Percentiles rank a stretch among this genome's conserved stretches.
These are phyloP conservation scores for Sphyrna mokarran DNA, from an alignment of 2,113 vertebrate genomes.

Conservation along the genomic window DNA sequence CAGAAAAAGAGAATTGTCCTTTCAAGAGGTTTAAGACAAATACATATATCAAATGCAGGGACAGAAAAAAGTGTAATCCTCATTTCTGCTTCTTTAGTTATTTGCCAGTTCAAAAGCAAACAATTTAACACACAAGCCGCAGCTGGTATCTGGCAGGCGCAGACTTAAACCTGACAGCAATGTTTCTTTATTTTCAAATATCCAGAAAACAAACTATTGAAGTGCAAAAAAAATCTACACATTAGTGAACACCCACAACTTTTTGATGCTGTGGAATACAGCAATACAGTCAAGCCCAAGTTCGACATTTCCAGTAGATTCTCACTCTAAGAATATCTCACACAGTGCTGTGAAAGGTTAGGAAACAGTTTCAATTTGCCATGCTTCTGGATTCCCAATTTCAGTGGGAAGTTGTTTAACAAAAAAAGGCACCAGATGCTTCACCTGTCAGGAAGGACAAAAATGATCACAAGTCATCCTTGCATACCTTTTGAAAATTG, in stretches of 20 bases:
- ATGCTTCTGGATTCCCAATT: not conserved
- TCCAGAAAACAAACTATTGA: not conserved
- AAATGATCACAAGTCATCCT: not conserved
- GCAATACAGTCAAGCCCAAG: not conserved
- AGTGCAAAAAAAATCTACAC: not conserved
- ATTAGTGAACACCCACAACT: not conserved
- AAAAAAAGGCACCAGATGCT: not conserved
- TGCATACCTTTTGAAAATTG: not conserved
- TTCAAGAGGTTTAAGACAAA: not conserved
- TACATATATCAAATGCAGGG: not conserved
- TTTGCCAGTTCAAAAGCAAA: not conserved
- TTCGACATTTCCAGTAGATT: not conserved
- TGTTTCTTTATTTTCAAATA: not conserved
- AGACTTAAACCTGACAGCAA: not conserved
- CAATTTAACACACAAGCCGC: not conserved
- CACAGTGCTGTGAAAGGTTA: not conserved
- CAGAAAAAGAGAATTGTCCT: not conserved
- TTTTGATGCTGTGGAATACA: not conserved
- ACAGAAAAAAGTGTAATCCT: not conserved
- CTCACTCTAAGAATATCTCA: not conserved
- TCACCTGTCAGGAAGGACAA: not conserved
- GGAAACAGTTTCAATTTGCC: not conserved
- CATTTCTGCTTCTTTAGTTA: not conserved
- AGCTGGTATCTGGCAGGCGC: not conserved
- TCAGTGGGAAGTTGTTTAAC: not conserved